Base-by-base conservation (phyloP, 2,888 invertebrate genomes). In the Dioctria linearis region DNA sequence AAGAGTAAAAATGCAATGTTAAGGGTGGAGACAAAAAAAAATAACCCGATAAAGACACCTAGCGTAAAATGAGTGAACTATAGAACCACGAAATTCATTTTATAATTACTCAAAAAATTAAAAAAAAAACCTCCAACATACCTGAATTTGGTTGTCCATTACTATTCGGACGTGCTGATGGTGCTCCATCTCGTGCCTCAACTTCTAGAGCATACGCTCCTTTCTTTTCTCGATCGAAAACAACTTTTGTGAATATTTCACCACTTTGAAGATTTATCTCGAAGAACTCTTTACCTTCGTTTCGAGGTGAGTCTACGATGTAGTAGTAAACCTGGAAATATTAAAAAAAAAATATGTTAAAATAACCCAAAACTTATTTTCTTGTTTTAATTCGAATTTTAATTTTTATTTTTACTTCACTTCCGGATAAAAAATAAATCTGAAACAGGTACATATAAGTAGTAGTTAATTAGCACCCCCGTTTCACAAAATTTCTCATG, bases 181-280 rank as follows among this genome's bases (percentile, higher is more conserved):
- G 95, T 80, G 96, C 96, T 78, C 98, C 98, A 88, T 99, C 99
- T 81, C 97, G 91, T 0, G 98, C 99, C 89, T 97, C 97, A 85
- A 99, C 98, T 88, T 98, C 98, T 87, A 99, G 90, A 54, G 98
- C 98, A 90, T 98, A 99, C 81, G 98, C 97, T 66, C 96, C 96
- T 88, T 98, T 97, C 91, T 97, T 97, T 90, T 99, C 99, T 83
- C 98, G 93, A 91, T 99, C 99, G 91, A 99, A 99, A 86, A 97
- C 95, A 85, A 96, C 92, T 90, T 96, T 96, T 61, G 98, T 98
- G 90, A 95, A 97, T 87, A 99, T 95, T 90, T 97, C 96, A 39
- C 99, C 99, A 46, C 97, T 96, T 89, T 96, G 95, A 88, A 95
- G 93, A 90, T 98, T 97, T 89, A 99, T 98, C 90, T 97, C 96